Evolutionary conservation across 1,140 invertebrate genomes (phyloP), one percentile per base, ranked within the genome.

Genomic region (Eurosta solidaginis): DNA sequence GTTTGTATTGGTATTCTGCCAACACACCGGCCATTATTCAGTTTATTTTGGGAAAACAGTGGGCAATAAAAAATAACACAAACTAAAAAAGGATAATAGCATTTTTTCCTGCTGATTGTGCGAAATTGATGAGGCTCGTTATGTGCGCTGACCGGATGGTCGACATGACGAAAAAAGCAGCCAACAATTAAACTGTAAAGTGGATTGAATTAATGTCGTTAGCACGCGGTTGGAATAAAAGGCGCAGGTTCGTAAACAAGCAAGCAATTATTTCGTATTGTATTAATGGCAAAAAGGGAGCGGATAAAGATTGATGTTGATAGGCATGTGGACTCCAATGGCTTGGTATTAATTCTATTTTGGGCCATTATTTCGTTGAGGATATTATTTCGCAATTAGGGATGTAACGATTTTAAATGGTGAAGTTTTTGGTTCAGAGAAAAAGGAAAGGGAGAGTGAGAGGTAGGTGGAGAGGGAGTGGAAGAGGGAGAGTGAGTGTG

Each of bases 151-250:
- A n/a, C n/a, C 29, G 14, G 12, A 17, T 17, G 54, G 54, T 59
- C 3, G 27, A 59, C 27, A n/a, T 59, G 27, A 33, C 54, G 54
- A 29, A 59, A 59, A n/a, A 59, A 59, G 27, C 33, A 33, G 29
- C 29, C 27, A 33, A 29, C 54, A 59, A 59, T 59, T 59, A 59
- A 59, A 59, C 29, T n/a, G 33, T 59, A 59, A 59, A 59, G 54
- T 59, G 54, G 54, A 59, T 59, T 59, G 33, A 59, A 59, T 59
- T 59, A 59, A 59, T 33, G 54, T 59, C 54, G 54, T 59, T 59
- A 59, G 54, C 54, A 59, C 29, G 29, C 54, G 54, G 14, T 14
- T 14, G 29, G 27, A 1, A 59, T 59, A n/a, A 59, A 33, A 25
- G 22, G 29, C 5, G 29, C n/a, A n/a, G n/a, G n/a, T n/a, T n/a